These are phyloP conservation scores for Amblyraja radiata DNA, from an alignment of 2,797 vertebrate species.

Conservation along the genomic window DNA sequence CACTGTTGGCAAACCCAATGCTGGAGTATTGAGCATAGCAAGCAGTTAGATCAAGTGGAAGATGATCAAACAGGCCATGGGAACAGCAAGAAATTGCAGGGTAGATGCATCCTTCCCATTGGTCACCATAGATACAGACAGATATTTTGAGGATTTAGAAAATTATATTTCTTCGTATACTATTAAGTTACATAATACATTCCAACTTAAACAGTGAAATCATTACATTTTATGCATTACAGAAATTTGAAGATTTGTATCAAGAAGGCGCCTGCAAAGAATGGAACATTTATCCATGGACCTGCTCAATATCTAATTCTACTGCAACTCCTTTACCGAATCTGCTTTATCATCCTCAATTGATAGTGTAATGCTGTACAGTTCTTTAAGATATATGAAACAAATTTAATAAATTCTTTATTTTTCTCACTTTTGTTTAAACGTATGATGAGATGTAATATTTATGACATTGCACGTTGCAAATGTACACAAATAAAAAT, in stretches of 20 bases:
- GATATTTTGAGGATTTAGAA: not conserved
- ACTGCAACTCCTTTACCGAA: not conserved
- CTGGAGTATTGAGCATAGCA: too few relatives aligned
- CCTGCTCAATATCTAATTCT: not conserved
- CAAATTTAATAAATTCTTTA: constrained; percentile 4
- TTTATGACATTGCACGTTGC: not conserved
- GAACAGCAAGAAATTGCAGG: too few relatives aligned
- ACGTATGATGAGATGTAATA: not conserved
- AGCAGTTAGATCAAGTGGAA: too few relatives aligned
- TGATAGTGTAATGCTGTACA: not conserved
- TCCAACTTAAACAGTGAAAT: not conserved
- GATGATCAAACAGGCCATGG: too few relatives aligned
- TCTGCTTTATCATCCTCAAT: constrained; percentile 2
- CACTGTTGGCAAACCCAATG: too few relatives aligned
- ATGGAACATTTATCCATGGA: not conserved
- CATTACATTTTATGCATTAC: constrained; percentile 17
- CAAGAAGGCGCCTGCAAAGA: not conserved
- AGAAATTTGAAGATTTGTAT: constrained; percentile 17
- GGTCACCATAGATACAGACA: not conserved
- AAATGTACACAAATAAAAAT: constrained; percentile 13
- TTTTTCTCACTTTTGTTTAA: constrained; percentile 26
- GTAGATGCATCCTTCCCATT: too few relatives aligned
- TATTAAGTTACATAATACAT: not conserved
- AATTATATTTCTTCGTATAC: not conserved
- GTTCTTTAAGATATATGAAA: constrained; percentile 16